Conservation (phyloP, 2,113 vertebrate species). For the Chlorocebus sabaeus region DNA sequence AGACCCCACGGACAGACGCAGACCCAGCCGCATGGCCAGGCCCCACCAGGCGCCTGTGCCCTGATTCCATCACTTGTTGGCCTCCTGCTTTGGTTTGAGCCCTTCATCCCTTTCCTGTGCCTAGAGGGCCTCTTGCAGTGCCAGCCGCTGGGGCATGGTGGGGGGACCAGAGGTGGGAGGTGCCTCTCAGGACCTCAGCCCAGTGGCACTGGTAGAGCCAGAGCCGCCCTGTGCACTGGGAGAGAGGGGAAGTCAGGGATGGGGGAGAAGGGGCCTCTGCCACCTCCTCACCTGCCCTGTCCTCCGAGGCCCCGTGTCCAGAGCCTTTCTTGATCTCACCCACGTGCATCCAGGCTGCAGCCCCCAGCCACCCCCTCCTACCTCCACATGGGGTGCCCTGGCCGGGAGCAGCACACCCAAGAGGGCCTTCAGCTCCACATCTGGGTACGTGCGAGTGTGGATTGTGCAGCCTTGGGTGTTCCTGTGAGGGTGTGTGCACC, state of each 20-base stretch:
- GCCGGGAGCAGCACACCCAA: background rate
- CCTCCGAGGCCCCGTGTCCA: background rate
- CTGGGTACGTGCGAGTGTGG: fast-evolving
- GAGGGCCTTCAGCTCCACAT: background rate
- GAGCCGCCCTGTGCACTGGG: no score
- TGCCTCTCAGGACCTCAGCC: no score
- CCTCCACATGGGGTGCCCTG: background rate
- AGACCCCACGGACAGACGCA: background rate
- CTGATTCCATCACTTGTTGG: background rate
- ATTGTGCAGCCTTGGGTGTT: background rate
- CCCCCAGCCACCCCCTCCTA: background rate
- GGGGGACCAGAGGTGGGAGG: no score
- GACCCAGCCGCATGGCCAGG: background rate
- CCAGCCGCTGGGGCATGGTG: background rate
- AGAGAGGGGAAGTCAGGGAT: background rate
- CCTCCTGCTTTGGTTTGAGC: background rate
- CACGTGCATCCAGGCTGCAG: background rate
- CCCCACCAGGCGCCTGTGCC: no score
- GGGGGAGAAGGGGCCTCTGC: background rate
- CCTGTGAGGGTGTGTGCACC: no score
- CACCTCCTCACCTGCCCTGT: background rate
- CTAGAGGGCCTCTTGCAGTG: background rate
- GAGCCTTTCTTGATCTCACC: background rate
- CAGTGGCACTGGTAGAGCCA: background rate
- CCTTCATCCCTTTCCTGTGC: background rate